Base-by-base conservation (phyloP, 2,888 invertebrate genomes). In the Candidula unifasciata region DNA sequence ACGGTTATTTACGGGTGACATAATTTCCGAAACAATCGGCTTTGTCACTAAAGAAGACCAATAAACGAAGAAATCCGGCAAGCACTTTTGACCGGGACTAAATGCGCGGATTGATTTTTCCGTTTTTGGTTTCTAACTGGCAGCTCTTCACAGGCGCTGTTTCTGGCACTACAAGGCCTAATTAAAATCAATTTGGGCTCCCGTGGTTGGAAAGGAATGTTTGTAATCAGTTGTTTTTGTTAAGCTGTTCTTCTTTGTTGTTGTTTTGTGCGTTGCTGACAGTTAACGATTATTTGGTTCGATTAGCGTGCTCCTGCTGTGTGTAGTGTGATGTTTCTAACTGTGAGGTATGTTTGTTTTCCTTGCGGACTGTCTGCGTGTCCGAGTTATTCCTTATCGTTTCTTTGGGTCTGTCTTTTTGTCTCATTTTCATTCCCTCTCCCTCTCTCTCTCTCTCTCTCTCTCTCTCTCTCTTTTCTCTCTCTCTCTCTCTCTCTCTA, bases 161-260 rank as follows among this genome's bases (percentile, higher is more conserved):
- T 74, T 54, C 27, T 27, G 54, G 54, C 27, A 74, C 74, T 13
- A 54, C 74, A 30, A 30, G 71, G 74, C 74, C 74, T 74, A 74
- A 74, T 74, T 52, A 74, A 74, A 54, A 74, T 74, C 74, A 74
- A 74, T 74, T 74, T 30, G 30, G 37, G 13, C 54, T 30, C 73
- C 18, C 30, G 52, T 30, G 33, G 54, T 54, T 54, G 5, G 44
- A 74, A 27, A 27, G 54, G 52, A 54, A 30, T 54, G 52, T 74
- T 74, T 54, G n/a, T 74, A 74, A 54, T 74, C 27, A 54, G 21
- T 54, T 54, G 30, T 74, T 30, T 3, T 68, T n/a, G 27, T 68
- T 21, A 16, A 27, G 6, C 5, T 27, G 30, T 3, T 52, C 24
- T 27, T 37, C 73, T 24, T 73, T 73, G 73, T 44, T n/a, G 44